A percentile compares a stretch with the other conserved stretches of the same genome.
These are phyloP conservation scores for Eidolon helvum DNA, from an alignment of 2,113 vertebrate species.

Conservation along the genomic window DNA sequence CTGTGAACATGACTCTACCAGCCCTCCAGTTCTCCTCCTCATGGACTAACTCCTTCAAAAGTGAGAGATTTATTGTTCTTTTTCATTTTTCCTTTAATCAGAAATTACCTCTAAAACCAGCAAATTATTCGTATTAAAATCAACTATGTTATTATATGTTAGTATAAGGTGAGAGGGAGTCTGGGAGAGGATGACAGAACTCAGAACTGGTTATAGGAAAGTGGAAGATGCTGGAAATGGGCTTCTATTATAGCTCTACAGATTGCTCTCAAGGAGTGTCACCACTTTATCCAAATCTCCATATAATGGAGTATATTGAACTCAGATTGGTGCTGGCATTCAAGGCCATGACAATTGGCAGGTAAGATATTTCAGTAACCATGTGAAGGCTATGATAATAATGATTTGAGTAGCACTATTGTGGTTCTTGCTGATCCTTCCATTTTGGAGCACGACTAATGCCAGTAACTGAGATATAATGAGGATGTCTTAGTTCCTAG, in stretches of 20 bases:
- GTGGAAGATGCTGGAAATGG: not conserved
- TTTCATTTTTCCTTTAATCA: not conserved
- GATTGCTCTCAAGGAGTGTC: not conserved
- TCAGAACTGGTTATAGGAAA: not conserved
- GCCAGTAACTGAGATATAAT: not conserved
- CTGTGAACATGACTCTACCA: not conserved
- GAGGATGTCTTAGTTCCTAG: not conserved
- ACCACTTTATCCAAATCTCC: not conserved
- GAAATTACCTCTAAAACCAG: not conserved
- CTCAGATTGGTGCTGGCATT: not conserved
- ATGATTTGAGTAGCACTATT: not conserved
- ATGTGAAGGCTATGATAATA: not conserved
- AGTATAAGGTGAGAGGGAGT: not conserved
- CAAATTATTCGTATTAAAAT: not conserved
- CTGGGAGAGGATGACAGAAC: not conserved
- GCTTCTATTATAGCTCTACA: not conserved
- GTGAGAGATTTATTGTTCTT: not conserved
- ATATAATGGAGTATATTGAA: not conserved
- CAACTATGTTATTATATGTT: not conserved
- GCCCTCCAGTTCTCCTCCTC: rapidly evolving
- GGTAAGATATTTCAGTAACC: not conserved
- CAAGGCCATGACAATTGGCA: not conserved
- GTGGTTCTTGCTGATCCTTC: not conserved
- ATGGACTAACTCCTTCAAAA: not conserved
- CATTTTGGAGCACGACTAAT: not conserved